These are phyloP conservation scores for Drosophila atroscutellata DNA, from an alignment of 2,888 invertebrate genomes.

Conservation along the genomic window DNA sequence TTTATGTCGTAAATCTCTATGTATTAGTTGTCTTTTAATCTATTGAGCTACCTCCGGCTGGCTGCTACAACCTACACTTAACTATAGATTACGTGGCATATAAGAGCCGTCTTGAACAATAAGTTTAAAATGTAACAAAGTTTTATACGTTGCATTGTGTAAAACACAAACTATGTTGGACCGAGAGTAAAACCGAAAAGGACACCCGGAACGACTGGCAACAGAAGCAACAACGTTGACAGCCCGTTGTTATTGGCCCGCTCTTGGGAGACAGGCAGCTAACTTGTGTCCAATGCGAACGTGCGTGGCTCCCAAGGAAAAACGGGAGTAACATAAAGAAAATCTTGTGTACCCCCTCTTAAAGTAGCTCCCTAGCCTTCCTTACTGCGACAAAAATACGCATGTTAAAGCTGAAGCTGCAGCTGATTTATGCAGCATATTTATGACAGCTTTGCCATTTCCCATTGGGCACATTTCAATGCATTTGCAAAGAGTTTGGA, in stretches of 20 bases:
- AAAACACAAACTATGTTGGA: constrained; percentile 64
- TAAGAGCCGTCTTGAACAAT: constrained; percentile 21
- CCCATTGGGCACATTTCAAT: constrained; percentile 82
- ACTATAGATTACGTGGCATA: neutral
- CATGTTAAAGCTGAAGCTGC: constrained; percentile 36
- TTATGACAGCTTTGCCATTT: constrained; percentile 79
- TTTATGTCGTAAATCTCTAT: neutral
- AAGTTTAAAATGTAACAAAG: constrained; percentile 46
- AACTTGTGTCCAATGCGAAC: constrained; percentile 59
- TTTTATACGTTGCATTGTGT: constrained; percentile 60
- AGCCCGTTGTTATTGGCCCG: constrained; percentile 51
- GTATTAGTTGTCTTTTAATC: neutral
- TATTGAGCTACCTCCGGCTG: neutral
- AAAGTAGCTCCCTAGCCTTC: constrained; percentile 11
- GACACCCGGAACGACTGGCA: constrained; percentile 23
- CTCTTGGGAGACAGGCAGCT: constrained; percentile 39
- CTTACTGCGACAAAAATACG: constrained; percentile 9
- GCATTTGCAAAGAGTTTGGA: constrained; percentile 67
- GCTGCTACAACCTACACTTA: neutral
- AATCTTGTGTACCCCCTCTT: constrained; percentile 22
- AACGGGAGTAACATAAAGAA: neutral
- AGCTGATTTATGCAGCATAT: constrained; percentile 63
- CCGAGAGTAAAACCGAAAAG: constrained; percentile 30
- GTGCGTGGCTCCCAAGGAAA: constrained; percentile 49
- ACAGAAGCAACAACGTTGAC: constrained; percentile 32